phyloP scores from a whole-genome alignment of 92 coral and sea anemone genomes.

The Epizoanthus scotinus region DNA sequence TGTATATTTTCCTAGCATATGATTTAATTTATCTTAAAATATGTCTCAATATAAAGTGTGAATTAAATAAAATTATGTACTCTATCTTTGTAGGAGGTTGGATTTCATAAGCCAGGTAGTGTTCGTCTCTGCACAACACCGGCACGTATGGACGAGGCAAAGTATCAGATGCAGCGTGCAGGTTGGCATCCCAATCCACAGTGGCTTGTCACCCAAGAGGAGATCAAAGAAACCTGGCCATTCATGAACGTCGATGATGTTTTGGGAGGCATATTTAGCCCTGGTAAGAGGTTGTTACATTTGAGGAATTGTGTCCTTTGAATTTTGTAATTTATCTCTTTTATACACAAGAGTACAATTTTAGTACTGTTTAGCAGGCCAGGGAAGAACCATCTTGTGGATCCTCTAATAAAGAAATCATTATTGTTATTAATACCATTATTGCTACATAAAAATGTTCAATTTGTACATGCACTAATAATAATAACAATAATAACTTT shows the following conservation, averaged over 20 bases:
- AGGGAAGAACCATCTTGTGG: no score
- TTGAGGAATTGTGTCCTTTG: no score
- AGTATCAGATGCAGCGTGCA: conserved; percentile 87
- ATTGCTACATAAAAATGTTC: no score
- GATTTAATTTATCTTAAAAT: no score
- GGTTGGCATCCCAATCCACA: conserved; percentile 97
- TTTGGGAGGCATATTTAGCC: conserved; percentile 85
- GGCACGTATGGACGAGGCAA: conserved; percentile 91
- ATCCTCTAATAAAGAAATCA: no score
- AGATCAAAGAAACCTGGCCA: conserved; percentile 86
- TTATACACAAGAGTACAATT: no score
- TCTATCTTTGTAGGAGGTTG: conserved; percentile 64
- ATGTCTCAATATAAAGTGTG: neutral
- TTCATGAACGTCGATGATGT: conserved; percentile 82
- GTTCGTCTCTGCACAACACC: conserved; percentile 82
- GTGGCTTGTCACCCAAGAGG: conserved; percentile 91
- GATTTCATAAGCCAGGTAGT: conserved; percentile 94
- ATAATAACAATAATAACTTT: no score
- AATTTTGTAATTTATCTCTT: no score
- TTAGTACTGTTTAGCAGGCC: no score
- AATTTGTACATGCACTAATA: no score
- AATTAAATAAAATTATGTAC: neutral
- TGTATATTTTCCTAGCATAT: no score
- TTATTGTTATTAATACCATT: no score
- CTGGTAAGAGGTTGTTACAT: conserved; percentile 59